These are phyloP conservation scores for Dinothrombium tinctorium DNA, from an alignment of 1,140 invertebrate genomes.

Conservation along the genomic window DNA sequence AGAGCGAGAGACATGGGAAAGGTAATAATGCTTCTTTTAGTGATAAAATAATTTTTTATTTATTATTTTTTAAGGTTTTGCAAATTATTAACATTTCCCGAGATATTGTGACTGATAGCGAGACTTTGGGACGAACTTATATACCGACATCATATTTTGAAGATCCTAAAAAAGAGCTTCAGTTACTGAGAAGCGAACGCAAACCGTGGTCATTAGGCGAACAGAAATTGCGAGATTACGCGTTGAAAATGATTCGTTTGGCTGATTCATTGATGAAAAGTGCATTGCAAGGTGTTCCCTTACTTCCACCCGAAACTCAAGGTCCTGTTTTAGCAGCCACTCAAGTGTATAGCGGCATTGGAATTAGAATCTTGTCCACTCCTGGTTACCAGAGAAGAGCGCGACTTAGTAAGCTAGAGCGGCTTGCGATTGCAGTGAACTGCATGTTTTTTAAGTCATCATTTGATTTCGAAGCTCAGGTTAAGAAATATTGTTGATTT, in stretches of 20 bases:
- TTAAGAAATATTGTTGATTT: too few species aligned
- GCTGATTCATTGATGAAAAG: neutral
- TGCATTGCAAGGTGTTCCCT: neutral
- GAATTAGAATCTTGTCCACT: neutral
- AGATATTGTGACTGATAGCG: constrained; percentile 1
- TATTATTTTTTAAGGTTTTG: neutral
- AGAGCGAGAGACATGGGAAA: too few species aligned
- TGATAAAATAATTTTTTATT: too few species aligned
- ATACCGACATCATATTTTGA: neutral
- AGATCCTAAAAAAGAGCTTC: neutral
- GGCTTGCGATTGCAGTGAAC: neutral
- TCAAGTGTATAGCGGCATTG: neutral
- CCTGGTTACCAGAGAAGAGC: neutral
- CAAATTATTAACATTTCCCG: constrained; percentile 1
- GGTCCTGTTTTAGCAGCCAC: constrained; percentile 1
- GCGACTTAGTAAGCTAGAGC: neutral
- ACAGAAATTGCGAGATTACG: neutral
- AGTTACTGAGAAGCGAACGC: neutral
- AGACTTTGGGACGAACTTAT: neutral
- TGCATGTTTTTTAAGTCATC: too few species aligned
- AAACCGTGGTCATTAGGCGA: neutral
- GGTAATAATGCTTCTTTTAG: neutral
- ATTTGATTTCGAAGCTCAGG: too few species aligned
- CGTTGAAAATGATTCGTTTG: neutral
- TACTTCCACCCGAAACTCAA: neutral